Evolutionary conservation across 2,888 invertebrate species (phyloP).

Genomic region (Orthosia gracilis): DNA sequence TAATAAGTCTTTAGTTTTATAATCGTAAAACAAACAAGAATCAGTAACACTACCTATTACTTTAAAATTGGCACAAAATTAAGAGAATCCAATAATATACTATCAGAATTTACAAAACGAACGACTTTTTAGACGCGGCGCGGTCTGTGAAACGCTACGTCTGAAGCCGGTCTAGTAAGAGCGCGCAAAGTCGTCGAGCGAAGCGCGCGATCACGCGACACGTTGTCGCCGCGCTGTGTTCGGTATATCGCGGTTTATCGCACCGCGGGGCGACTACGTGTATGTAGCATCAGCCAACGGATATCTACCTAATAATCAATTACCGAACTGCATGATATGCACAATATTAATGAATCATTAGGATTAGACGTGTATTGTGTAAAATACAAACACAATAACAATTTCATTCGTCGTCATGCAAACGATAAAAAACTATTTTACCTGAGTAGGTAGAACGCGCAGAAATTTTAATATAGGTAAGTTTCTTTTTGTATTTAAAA

Average conservation of each 20-base stretch:
- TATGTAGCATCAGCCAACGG: background rate
- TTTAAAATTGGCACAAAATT: too few relatives aligned
- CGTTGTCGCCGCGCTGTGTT: slow-evolving; percentile 69
- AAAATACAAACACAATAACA: background rate
- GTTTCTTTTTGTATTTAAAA: background rate
- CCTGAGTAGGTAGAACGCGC: background rate
- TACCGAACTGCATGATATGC: background rate
- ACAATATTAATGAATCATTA: slow-evolving; percentile 14
- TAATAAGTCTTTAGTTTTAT: too few relatives aligned
- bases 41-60: too few relatives aligned
- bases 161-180: slow-evolving; percentile 14
- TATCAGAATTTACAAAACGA: background rate
- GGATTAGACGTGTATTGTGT: background rate
- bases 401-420: background rate
- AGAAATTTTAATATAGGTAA: background rate
- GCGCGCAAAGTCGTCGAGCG: slow-evolving; percentile 37
- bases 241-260: slow-evolving; percentile 42
- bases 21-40: too few relatives aligned
- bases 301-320: slow-evolving; percentile 23
- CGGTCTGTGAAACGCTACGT: slow-evolving; percentile 13
- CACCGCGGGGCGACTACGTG: slow-evolving; percentile 23
- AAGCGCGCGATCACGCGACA: slow-evolving; percentile 61
- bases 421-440: background rate
- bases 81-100: background rate
- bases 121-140: background rate